Conservation (phyloP, 2,888 invertebrate species). For the Sceliomorpha sp. region DNA sequence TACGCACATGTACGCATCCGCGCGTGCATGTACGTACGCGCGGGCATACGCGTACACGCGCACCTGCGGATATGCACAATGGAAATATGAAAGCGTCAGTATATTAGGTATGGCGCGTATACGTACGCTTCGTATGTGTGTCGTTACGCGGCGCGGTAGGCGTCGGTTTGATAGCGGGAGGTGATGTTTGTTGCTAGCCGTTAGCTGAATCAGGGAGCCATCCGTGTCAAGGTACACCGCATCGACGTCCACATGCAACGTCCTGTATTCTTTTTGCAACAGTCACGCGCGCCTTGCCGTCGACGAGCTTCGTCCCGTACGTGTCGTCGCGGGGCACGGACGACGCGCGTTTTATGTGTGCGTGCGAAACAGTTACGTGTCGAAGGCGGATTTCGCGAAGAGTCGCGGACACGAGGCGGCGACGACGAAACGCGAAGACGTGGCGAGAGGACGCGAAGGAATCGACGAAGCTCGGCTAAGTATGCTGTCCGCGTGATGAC, state of each 20-base stretch:
- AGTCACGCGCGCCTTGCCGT: constrained; percentile 67
- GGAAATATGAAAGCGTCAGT: no score
- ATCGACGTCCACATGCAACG: constrained; percentile 75
- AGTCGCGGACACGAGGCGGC: no score
- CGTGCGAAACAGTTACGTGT: no score
- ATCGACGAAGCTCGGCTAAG: no score
- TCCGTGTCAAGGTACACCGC: constrained; percentile 81
- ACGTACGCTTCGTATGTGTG: constrained; percentile 41
- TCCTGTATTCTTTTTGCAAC: constrained; percentile 72
- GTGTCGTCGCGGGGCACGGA: no score
- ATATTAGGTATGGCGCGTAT: constrained; percentile 27
- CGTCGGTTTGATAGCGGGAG: constrained; percentile 76
- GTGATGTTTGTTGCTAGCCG: constrained; percentile 73
- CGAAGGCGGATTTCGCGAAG: no score
- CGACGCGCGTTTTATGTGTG: no score
- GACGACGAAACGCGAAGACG: no score
- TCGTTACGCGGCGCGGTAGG: constrained; percentile 66
- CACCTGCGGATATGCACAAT: no score
- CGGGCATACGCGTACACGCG: constrained; percentile 20
- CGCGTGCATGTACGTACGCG: no score
- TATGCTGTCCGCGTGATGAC: no score
- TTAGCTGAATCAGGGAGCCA: constrained; percentile 79
- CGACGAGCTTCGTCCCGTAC: constrained; percentile 7
- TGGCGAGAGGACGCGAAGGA: no score
- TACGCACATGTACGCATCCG: constrained; percentile 3